phyloP scores from a whole-genome alignment of 2,888 invertebrate species.

The Trichopoda pennipes region DNA sequence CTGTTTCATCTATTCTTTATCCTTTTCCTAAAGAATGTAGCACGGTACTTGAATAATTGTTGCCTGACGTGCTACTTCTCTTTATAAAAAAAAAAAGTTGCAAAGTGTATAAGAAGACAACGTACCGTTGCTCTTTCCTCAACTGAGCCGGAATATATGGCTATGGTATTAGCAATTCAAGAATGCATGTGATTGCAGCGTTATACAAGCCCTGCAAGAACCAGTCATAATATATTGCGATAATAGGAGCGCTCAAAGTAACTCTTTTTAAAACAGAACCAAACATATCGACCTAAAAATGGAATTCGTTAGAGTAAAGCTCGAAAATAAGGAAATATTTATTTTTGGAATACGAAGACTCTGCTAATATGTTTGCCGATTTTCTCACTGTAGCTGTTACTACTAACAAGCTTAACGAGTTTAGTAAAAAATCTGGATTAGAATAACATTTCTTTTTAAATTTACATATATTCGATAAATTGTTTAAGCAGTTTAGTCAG shows the following conservation, averaged over 20 bases:
- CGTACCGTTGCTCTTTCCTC: constrained; percentile 5
- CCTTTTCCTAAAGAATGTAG: too few species aligned
- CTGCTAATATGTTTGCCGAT: neutral
- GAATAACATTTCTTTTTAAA: neutral
- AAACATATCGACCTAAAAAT: neutral
- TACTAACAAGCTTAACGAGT: constrained; percentile 2
- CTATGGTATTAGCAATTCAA: neutral
- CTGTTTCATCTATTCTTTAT: too few species aligned
- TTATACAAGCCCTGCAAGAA: neutral
- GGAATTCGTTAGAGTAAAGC: neutral
- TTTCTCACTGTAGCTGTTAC: constrained; percentile 3
- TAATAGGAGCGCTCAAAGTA: neutral
- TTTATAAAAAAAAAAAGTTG: too few species aligned
- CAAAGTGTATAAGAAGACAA: constrained; percentile 4
- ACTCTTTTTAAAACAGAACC: neutral
- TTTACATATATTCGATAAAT: neutral
- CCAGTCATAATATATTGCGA: neutral
- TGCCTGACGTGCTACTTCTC: too few species aligned
- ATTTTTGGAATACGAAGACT: neutral
- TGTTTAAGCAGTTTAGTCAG: neutral
- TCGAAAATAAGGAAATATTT: neutral
- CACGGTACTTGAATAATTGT: too few species aligned
- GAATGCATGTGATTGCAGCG: neutral
- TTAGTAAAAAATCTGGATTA: neutral
- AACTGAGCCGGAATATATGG: neutral